Percentiles rank a stretch among this genome's conserved stretches.
These are phyloP conservation scores for Diabrotica virgifera DNA, from an alignment of 1,140 invertebrate species.

Conservation along the genomic window DNA sequence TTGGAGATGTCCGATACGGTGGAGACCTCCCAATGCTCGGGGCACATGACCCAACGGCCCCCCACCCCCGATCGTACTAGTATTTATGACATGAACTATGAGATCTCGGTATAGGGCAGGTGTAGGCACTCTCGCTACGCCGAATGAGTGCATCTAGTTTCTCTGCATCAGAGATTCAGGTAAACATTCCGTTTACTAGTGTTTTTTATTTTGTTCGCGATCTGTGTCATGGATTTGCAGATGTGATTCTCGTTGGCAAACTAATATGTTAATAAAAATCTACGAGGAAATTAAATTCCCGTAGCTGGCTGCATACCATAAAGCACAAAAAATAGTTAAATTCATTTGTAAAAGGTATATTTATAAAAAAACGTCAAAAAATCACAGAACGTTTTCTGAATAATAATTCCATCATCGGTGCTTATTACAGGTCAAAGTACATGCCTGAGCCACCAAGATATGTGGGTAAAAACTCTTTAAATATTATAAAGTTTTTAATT, in stretches of 20 bases:
- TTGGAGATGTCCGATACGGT: conserved; percentile 86
- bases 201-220: conserved; percentile 9
- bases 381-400: too few species aligned
- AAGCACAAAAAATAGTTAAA: too few species aligned
- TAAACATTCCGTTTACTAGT: conserved; percentile 39
- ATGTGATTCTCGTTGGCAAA: not conserved
- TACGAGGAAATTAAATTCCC: too few species aligned
- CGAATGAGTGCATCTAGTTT: conserved; percentile 44
- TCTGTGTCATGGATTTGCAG: conserved; percentile 6
- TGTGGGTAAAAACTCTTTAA: too few species aligned
- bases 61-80: conserved; percentile 80
- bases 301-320: too few species aligned
- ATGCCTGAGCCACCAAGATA: too few species aligned
- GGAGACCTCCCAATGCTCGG: conserved; percentile 53
- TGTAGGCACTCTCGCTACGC: conserved; percentile 47
- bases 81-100: conserved; percentile 94
- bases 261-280: too few species aligned
- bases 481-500: too few species aligned
- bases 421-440: too few species aligned
- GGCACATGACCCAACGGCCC: conserved; percentile 44
- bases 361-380: too few species aligned
- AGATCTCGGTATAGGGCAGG: conserved; percentile 80
- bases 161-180: conserved; percentile 46
- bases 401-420: too few species aligned
- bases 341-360: too few species aligned